A percentile compares a stretch with the other conserved stretches of the same genome.
phyloP scores from a whole-genome alignment of 2,888 invertebrate genomes.

The Ashinkailepas kermadecensis region DNA sequence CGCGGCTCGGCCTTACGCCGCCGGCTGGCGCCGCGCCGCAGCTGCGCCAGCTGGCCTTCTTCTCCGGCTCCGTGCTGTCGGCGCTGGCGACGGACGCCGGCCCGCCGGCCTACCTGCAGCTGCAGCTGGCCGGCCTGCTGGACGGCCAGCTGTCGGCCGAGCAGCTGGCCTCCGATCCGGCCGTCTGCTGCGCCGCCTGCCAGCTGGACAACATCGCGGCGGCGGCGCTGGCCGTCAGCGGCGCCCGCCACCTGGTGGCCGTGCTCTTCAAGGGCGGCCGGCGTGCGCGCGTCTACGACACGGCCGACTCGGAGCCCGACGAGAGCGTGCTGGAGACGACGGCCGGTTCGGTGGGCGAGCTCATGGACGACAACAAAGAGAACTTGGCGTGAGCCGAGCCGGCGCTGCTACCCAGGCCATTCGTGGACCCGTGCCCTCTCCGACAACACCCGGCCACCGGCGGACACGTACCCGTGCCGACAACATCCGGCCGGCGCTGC shows the following conservation, averaged over 20 bases:
- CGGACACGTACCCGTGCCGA: too few species aligned
- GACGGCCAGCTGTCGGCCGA: not conserved
- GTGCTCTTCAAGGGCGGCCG: conserved; percentile 69
- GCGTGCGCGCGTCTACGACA: conserved; percentile 78
- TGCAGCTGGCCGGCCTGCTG: not conserved
- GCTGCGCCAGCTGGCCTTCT: not conserved
- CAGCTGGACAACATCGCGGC: conserved; percentile 59
- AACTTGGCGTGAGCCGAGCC: not conserved
- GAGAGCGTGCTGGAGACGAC: conserved; percentile 45
- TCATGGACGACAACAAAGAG: not conserved
- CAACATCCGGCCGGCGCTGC: too few species aligned
- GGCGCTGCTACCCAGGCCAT: not conserved
- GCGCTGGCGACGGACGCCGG: conserved; percentile 6
- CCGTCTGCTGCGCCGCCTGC: conserved; percentile 41
- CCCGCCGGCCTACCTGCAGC: not conserved
- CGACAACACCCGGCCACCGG: too few species aligned
- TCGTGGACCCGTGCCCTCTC: too few species aligned
- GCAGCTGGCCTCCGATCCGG: not conserved
- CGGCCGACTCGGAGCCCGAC: conserved; percentile 85
- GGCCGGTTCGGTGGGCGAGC: not conserved
- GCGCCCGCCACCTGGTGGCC: conserved; percentile 72
- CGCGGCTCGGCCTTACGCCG: not conserved
- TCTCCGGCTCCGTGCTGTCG: not conserved
- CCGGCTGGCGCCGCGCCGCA: not conserved
- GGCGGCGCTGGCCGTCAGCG: conserved; percentile 70